Base-by-base conservation (phyloP, 1,140 invertebrate species). In the Temnothorax nylanderi region DNA sequence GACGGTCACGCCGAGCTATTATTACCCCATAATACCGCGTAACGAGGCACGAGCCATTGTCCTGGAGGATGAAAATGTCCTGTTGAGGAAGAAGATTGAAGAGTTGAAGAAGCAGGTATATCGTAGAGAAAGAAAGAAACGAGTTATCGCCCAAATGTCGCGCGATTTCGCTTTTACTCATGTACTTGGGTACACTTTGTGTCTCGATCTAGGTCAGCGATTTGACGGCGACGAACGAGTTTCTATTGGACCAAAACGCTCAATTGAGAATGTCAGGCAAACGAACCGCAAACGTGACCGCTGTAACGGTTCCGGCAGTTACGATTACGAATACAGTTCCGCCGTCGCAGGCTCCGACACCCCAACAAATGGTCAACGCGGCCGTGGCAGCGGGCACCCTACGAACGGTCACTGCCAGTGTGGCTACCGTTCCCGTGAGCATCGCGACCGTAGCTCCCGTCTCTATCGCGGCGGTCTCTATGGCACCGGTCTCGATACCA, bases 171-270 rank as follows among this genome's bases (percentile, higher is more conserved):
- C 34, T 80, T 85, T 21, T 34, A 8, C 37, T 16, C 26, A 1
- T 47, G 3, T 84, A 41, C 32, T 26, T 26, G 26, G 26, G 1
- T 26, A 51, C 62, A 49, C 26, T 71, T 62, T 69, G 67, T 65
- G 67, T 69, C 2, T 62, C 51, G 11, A 21, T 65, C 2, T 34
- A 96, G 93, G 96, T 97, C 3, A 96, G 96, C 47, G 97, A 97
- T 92, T 93, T 98, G 65, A 97, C 97, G n/a, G 97, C 97, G 7
- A 97, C 97, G 3, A 98, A 98, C 93, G 97, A 98, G 93, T 98
- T 98, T 93, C 95, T 98, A 0, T 92, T 98, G 67, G 97, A 98
- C 89, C 97, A 98, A 95, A 98, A 98, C 94, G 97, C 97, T 11
- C 97, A 97, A 67, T 94, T 98, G 76, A 95, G 97, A 67, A 96